A percentile compares a stretch with the other conserved stretches of the same genome.
phyloP scores from a whole-genome alignment of 2,888 invertebrate genomes.

The Caenorhabditis sp. region DNA sequence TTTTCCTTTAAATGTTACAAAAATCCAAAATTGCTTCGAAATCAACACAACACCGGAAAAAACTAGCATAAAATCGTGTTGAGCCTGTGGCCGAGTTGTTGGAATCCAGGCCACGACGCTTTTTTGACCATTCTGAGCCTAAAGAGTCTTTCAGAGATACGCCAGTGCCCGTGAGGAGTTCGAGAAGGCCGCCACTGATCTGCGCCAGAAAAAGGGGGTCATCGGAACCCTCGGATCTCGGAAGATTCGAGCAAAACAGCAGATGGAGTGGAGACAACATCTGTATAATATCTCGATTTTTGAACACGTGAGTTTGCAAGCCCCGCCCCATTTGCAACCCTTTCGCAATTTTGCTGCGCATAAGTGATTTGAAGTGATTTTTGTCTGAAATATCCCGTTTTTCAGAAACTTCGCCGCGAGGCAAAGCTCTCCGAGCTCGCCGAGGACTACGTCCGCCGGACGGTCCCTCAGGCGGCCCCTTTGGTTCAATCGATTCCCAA shows the following conservation, averaged over 20 bases:
- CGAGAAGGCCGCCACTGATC: constrained; percentile 38
- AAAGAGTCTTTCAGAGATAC: constrained; percentile 42
- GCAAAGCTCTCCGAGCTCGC: constrained; percentile 16
- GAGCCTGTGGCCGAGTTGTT: no score
- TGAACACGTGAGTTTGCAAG: constrained; percentile 49
- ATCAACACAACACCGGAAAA: no score
- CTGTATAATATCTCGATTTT: constrained; percentile 38
- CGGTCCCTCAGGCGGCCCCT: constrained; percentile 41
- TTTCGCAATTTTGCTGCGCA: background rate
- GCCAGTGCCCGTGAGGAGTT: constrained; percentile 45
- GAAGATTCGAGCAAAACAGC: constrained; percentile 57
- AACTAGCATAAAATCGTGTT: no score
- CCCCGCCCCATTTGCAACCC: no score
- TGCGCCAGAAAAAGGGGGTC: constrained; percentile 38
- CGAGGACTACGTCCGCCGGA: constrained; percentile 13
- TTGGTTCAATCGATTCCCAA: constrained; percentile 43
- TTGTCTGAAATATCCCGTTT: background rate
- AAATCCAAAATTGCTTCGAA: no score
- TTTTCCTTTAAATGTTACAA: no score
- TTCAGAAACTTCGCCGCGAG: constrained; percentile 29
- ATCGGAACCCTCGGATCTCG: constrained; percentile 49
- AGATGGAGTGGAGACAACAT: constrained; percentile 56
- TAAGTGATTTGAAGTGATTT: background rate
- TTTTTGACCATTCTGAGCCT: no score
- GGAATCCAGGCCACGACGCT: no score